phyloP scores from a whole-genome alignment of 1,140 invertebrate species.

The Cyclargus thomasi region DNA sequence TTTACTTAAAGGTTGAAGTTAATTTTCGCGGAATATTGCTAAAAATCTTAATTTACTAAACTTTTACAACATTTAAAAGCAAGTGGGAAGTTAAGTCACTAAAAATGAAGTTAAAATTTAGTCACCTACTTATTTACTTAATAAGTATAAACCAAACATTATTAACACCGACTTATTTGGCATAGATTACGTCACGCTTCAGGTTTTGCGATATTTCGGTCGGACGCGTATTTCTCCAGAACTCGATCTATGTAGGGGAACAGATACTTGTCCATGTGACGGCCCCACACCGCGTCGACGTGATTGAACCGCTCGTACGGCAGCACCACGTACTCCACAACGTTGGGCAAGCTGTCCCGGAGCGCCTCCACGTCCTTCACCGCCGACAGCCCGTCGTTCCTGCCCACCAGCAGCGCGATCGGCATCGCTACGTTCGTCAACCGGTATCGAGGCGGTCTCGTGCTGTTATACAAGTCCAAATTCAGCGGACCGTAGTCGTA shows the following conservation, averaged over 20 bases:
- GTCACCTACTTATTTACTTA: too few species aligned
- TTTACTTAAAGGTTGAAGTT: too few species aligned
- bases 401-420: constrained; percentile 47
- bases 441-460: not conserved
- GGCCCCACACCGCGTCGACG: constrained; percentile 76
- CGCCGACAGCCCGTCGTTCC: constrained; percentile 76
- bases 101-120: too few species aligned
- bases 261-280: constrained; percentile 62
- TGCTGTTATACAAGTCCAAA: constrained; percentile 14
- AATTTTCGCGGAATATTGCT: too few species aligned
- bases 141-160: too few species aligned
- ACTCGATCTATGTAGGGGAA: constrained; percentile 38
- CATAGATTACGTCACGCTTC: not conserved
- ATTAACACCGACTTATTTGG: not conserved
- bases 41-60: too few species aligned
- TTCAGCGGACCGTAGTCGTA: constrained; percentile 16
- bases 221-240: constrained; percentile 27
- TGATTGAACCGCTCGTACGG: constrained; percentile 42
- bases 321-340: constrained; percentile 38
- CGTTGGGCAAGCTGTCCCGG: constrained; percentile 58
- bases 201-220: not conserved
- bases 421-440: constrained; percentile 1
- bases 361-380: constrained; percentile 68
- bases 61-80: too few species aligned
- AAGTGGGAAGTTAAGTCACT: too few species aligned